Base-by-base conservation (phyloP, 37 sponge, comb jelly and placozoan species). In the Mnemiopsis leidyi region DNA sequence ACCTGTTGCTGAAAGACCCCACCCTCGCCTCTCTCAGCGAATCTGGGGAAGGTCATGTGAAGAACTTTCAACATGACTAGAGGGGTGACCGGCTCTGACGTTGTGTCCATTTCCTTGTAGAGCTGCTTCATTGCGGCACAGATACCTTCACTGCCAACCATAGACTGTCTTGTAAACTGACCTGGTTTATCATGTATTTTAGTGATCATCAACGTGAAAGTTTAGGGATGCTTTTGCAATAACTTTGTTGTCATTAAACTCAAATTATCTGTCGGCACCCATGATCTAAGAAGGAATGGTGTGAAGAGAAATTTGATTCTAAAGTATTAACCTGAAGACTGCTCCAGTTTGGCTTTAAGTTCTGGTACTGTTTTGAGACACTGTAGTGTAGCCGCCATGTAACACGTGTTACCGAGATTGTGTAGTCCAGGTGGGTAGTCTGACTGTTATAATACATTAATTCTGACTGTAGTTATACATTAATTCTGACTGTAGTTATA, bases 361-460 rank as follows among this genome's bases (percentile, higher is more conserved):
- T 99, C 99, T 0, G 99, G 97, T 31, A 99, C 95, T 32, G 95
- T 94, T 71, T 93, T 95, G 69, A 99, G 95, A 76, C 99, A 99
- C 93, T 99, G 99, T 23, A 99, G 82, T 29, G 97, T 97, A 26
- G 99, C 95, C 25, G 97, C 97, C 97, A 99, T 95, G 93, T 99
- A 99, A 76, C 99, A 99, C 23, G 99, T 99, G 94, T 99, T 99
- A 9, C 99, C 99, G 92, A 99, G 95, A 92, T 99, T 99, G 69
- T 92, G 90, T 69, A 99, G 76, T 0, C 99, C 99, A 67, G 92
- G 92, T 0, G 99, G 99, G 83, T 96, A 68, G 24, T 85, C 93
- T 73, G 95, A 69, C 97, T 97, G 82, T 13, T 18, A 48, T 48
- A 18, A 48, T 48, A 18, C 13, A 48, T 48, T 48, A 48, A 48